Evolutionary conservation across 2,888 invertebrate genomes (phyloP).

Genomic region (Epinotia brunnichana): DNA sequence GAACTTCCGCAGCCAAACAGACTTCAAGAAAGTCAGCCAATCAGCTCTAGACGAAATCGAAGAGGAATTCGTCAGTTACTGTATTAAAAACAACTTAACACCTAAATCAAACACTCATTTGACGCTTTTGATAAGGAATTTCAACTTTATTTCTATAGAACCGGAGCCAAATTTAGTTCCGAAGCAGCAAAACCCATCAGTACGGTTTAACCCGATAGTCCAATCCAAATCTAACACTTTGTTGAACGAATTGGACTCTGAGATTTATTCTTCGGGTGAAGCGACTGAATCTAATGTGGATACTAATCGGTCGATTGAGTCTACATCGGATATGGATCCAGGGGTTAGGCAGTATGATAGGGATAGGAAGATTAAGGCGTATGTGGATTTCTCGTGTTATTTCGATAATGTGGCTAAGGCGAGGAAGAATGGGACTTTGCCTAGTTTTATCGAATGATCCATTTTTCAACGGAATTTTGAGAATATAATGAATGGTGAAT

Average conservation of each 20-base stretch:
- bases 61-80: constrained; percentile 91
- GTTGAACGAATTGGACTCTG: constrained; percentile 74
- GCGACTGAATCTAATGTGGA: constrained; percentile 67
- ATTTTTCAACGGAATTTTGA: not conserved
- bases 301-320: constrained; percentile 73
- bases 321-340: constrained; percentile 75
- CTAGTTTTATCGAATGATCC: constrained; percentile 82
- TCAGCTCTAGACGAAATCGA: constrained; percentile 93
- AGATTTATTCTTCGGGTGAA: constrained; percentile 67
- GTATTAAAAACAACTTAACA: constrained; percentile 82
- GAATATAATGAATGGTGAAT: too few species aligned
- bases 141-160: constrained; percentile 90
- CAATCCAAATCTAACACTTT: constrained; percentile 79
- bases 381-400: constrained; percentile 93
- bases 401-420: constrained; percentile 88
- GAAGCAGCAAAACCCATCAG: constrained; percentile 80
- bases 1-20: constrained; percentile 91
- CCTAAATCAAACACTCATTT: constrained; percentile 90
- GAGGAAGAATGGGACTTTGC: constrained; percentile 86
- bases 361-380: constrained; percentile 89
- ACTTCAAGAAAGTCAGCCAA: constrained; percentile 92
- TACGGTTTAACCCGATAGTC: constrained; percentile 86
- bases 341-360: constrained; percentile 78
- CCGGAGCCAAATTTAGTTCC: constrained; percentile 47
- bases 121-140: constrained; percentile 92